A percentile compares a stretch with the other conserved stretches of the same genome.
Conservation (phyloP, 1,140 invertebrate species). For the Drosophila repleta region DNA sequence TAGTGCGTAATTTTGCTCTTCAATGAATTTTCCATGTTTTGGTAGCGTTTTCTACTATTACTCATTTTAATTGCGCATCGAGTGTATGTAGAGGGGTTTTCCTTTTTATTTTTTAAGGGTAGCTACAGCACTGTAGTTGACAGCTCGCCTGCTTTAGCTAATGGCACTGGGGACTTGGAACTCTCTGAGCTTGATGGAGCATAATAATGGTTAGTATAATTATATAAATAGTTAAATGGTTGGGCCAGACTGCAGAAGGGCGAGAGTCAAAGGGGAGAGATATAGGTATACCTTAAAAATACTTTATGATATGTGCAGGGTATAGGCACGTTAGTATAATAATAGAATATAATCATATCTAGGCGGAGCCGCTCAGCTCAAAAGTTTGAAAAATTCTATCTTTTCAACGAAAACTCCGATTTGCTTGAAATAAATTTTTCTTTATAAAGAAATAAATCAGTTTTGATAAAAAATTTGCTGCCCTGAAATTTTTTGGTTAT, state of each 20-base stretch:
- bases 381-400: no score
- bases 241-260: neutral
- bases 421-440: no score
- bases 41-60: conserved; percentile 31
- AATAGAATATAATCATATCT: no score
- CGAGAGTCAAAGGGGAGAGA: no score
- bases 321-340: no score
- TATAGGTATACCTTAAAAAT: neutral
- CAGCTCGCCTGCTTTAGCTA: conserved; percentile 60
- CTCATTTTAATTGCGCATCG: conserved; percentile 64
- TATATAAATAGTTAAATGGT: conserved; percentile 56
- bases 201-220: conserved; percentile 64
- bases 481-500: no score
- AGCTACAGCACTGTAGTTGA: conserved; percentile 60
- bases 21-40: conserved; percentile 47
- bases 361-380: no score
- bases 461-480: no score
- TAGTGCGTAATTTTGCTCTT: conserved; percentile 45
- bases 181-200: conserved; percentile 44
- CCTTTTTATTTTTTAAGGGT: conserved; percentile 19
- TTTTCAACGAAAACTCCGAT: no score
- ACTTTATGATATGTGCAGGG: neutral
- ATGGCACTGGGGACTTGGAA: conserved; percentile 64
- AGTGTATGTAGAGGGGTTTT: conserved; percentile 7
- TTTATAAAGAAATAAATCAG: no score